Evolutionary conservation across 2,113 vertebrate species (phyloP).

Genomic region (Tachysurus fulvidraco): DNA sequence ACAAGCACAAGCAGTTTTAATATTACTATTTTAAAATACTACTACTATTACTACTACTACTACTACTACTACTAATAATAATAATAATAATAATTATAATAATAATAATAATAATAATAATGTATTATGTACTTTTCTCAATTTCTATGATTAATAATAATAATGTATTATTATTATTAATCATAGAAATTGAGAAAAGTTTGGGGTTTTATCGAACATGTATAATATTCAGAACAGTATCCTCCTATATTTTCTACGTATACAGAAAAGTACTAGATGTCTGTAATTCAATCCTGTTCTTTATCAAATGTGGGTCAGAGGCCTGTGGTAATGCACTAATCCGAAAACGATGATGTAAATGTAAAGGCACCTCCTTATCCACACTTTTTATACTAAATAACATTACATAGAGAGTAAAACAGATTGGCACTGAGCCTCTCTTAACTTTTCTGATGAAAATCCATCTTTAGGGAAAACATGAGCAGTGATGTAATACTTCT

Average conservation of each 20-base stretch:
- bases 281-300: neutral
- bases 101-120: neutral
- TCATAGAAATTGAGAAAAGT: neutral
- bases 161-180: neutral
- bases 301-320: neutral
- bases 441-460: neutral
- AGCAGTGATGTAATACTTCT: neutral
- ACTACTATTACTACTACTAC: too few species aligned
- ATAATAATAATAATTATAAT: too few species aligned
- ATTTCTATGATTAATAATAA: neutral
- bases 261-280: neutral
- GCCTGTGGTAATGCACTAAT: neutral
- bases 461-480: neutral
- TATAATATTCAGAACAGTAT: neutral
- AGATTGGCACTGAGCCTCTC: neutral
- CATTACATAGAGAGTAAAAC: neutral
- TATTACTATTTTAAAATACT: neutral
- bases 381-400: neutral
- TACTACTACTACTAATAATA: neutral
- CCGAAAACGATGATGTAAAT: constrained; percentile 10
- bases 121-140: neutral
- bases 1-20: neutral
- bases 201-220: neutral
- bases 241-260: neutral
- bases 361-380: constrained; percentile 17